phyloP scores from a whole-genome alignment of 2,797 vertebrate genomes.

The Nothura maculosa region DNA sequence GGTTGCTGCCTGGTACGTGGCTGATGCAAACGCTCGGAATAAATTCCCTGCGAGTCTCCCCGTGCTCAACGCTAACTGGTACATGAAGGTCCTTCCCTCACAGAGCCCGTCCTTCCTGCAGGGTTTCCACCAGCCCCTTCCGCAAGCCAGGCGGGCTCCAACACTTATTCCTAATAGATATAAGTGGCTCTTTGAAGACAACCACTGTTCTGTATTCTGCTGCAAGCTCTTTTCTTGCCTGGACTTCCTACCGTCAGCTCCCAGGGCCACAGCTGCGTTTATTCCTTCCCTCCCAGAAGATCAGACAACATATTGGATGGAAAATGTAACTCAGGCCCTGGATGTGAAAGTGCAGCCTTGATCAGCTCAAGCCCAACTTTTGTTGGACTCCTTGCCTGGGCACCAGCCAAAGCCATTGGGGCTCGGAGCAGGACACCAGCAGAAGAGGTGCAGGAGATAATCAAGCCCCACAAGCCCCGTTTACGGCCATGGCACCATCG shows the following conservation, averaged over 20 bases:
- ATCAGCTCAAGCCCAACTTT: not conserved
- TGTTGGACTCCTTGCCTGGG: not conserved
- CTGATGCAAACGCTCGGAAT: not conserved
- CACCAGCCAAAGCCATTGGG: not conserved
- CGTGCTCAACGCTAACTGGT: not conserved
- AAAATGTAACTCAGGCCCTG: not conserved
- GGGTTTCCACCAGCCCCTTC: not conserved
- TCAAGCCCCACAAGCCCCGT: not conserved
- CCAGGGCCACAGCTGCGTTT: not conserved
- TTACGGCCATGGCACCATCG: not conserved
- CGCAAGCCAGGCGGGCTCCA: not conserved
- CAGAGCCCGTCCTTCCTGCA: not conserved
- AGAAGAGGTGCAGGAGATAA: not conserved
- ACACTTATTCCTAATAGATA: not conserved
- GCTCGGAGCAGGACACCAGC: not conserved
- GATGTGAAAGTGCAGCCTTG: not conserved
- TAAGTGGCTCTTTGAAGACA: not conserved
- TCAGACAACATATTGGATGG: not conserved
- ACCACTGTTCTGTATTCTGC: not conserved
- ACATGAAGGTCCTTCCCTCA: accelerated
- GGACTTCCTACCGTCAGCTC: not conserved
- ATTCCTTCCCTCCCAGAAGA: not conserved
- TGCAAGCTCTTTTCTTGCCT: not conserved
- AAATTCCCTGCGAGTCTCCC: not conserved
- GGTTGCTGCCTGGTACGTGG: not conserved